Evolutionary conservation across 2,113 vertebrate genomes (phyloP).

Genomic region (Nothoprocta pentlandii): DNA sequence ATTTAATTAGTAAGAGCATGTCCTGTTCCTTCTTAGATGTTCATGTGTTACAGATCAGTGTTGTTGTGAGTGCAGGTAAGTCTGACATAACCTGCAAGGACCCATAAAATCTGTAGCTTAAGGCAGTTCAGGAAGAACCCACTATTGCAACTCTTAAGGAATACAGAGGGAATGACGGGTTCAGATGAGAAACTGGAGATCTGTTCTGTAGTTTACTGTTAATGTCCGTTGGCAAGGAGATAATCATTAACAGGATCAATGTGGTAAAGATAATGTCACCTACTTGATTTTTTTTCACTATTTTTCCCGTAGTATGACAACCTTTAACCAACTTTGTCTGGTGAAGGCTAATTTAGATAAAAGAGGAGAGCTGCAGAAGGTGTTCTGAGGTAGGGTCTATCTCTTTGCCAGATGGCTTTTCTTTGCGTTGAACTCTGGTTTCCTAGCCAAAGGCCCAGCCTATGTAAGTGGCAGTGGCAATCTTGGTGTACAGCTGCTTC

Average conservation of each 20-base stretch:
- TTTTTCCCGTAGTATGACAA: background rate
- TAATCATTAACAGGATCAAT: slow-evolving; percentile 54
- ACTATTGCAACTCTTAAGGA: background rate
- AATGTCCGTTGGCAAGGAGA: background rate
- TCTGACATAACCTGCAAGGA: background rate
- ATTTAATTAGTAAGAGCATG: background rate
- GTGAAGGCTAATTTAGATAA: slow-evolving; percentile 7
- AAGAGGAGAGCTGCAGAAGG: background rate
- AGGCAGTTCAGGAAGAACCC: background rate
- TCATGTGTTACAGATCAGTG: background rate
- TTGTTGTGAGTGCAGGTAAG: background rate
- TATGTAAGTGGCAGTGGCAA: fast-evolving
- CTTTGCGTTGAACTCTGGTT: background rate
- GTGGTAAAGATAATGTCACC: background rate
- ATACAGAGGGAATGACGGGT: background rate
- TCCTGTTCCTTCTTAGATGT: background rate
- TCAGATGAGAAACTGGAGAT: background rate
- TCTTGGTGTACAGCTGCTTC: background rate
- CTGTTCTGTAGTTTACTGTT: background rate
- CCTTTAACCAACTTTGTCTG: background rate
- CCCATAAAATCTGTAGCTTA: background rate
- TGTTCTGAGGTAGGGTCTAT: background rate
- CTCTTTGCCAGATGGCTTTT: background rate
- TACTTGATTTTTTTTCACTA: background rate
- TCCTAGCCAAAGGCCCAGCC: background rate